These are phyloP conservation scores for Brachypalpus laphriformis DNA, from an alignment of 2,888 invertebrate genomes.

Conservation along the genomic window DNA sequence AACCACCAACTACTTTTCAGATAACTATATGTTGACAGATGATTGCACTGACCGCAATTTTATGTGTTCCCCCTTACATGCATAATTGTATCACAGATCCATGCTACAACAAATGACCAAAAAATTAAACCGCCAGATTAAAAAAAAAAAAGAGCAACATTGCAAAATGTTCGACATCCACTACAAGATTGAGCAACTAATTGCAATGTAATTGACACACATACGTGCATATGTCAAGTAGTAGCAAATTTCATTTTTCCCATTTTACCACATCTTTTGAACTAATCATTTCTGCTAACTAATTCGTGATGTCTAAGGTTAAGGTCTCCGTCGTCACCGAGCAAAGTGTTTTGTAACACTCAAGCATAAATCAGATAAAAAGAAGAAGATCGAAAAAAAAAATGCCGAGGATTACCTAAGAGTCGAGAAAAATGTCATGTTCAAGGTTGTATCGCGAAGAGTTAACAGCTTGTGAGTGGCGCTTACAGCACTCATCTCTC, in stretches of 20 bases:
- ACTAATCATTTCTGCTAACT: constrained; percentile 23
- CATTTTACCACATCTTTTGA: not conserved
- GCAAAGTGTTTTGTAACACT: constrained; percentile 31
- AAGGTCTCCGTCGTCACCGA: constrained; percentile 37
- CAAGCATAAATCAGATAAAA: constrained; percentile 12
- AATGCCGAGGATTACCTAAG: constrained; percentile 29
- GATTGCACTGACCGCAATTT: constrained; percentile 68
- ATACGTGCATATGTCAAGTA: constrained; percentile 46
- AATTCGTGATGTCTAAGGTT: constrained; percentile 54
- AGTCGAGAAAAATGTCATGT: constrained; percentile 60
- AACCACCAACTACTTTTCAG: constrained; percentile 8
- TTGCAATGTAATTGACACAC: constrained; percentile 71
- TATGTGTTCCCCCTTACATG: constrained; percentile 13
- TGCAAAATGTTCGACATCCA: constrained; percentile 49
- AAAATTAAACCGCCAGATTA: constrained; percentile 33
- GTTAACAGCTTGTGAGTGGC: constrained; percentile 29
- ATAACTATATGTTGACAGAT: constrained; percentile 56
- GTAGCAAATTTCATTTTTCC: not conserved
- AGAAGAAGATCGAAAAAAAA: constrained; percentile 1
- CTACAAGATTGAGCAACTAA: constrained; percentile 63
- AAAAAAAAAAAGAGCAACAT: constrained; percentile 41
- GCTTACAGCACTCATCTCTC: constrained; percentile 45
- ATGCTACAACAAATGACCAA: not conserved
- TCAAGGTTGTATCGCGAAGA: constrained; percentile 66
- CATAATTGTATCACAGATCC: constrained; percentile 53